Base-by-base conservation (phyloP, 1,140 invertebrate species). In the Cydia fagiglandana region DNA sequence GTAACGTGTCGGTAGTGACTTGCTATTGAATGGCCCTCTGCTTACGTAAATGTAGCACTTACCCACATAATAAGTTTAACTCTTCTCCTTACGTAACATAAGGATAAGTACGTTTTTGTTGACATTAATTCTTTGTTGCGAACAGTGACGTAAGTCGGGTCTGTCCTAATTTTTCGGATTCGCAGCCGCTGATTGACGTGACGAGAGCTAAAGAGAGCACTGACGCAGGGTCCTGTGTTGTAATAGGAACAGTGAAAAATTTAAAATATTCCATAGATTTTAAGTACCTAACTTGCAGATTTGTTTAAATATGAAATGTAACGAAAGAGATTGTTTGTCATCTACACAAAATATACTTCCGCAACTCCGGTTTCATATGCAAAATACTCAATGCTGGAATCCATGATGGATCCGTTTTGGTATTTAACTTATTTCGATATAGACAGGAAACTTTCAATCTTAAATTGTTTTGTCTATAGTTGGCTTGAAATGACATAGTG, bases 41-140 rank as follows among this genome's bases (percentile, higher is more conserved):
- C 86, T 91, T 91, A 89, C 88, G 87, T 89, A 90, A 91, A 87
- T 85, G 75, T 86, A 89, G 83, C 84, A 91, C 86, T 80, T 80
- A 81, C 84, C 76, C 77, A 82, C 82, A 86, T 84, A 82, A 82
- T 81, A 84, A 85, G 78, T 82, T 75, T 73, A 76, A 41, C 66
- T 70, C 66, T 70, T 70, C 66, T 70, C 73, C 56, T 89, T 91
- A 87, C 81, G 78, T 87, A 91, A 91, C 79, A 61, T 78, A 78
- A 80, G 76, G 79, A 53, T 66, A 80, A 76, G 68, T 78, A 80
- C 79, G 82, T 75, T 74, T 61, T 50, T 76, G 34, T 74, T 77
- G 75, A 75, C 64, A 79, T 66, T 73, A 17, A 76, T 45, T 68
- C 64, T 68, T 70, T 70, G 66, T 70, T 38, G 66, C 66, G 12